Evolutionary conservation across 2,888 invertebrate species (phyloP).

Genomic region (Dolichomitus sp.): DNA sequence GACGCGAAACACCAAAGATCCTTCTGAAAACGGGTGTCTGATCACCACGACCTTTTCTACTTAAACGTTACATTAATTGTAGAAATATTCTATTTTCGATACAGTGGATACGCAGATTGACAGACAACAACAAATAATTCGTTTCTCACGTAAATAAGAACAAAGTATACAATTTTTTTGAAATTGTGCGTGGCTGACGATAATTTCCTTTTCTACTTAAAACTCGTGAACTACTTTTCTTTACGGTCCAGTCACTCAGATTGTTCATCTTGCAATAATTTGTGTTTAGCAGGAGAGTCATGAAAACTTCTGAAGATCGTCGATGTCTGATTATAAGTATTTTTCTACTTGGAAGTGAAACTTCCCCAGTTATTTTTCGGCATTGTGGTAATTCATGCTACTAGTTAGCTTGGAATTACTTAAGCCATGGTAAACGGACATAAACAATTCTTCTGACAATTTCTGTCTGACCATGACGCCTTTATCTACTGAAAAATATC

Average conservation of each 20-base stretch:
- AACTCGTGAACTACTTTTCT: too few relatives aligned
- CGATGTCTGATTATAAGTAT: constrained; percentile 26
- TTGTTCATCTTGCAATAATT: not conserved
- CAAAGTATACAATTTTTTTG: not conserved
- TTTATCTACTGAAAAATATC: not conserved
- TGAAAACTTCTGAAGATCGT: not conserved
- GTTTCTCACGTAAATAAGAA: not conserved
- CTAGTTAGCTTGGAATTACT: not conserved
- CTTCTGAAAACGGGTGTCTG: not conserved
- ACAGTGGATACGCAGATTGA: too few relatives aligned
- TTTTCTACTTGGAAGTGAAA: constrained; percentile 20
- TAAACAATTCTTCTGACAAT: not conserved
- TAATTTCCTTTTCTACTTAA: too few relatives aligned
- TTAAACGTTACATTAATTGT: too few relatives aligned
- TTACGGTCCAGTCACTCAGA: too few relatives aligned
- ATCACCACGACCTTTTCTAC: too few relatives aligned
- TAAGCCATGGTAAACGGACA: not conserved
- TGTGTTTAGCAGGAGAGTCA: not conserved
- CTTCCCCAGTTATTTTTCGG: not conserved
- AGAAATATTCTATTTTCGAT: not conserved
- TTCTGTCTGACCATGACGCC: not conserved
- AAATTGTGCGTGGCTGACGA: not conserved
- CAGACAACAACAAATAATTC: too few relatives aligned
- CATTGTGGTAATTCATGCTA: not conserved
- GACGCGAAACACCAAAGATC: not conserved